A percentile compares a stretch with the other conserved stretches of the same genome.
Conservation (phyloP, 1,140 invertebrate species). For the Maconellicoccus hirsutus region DNA sequence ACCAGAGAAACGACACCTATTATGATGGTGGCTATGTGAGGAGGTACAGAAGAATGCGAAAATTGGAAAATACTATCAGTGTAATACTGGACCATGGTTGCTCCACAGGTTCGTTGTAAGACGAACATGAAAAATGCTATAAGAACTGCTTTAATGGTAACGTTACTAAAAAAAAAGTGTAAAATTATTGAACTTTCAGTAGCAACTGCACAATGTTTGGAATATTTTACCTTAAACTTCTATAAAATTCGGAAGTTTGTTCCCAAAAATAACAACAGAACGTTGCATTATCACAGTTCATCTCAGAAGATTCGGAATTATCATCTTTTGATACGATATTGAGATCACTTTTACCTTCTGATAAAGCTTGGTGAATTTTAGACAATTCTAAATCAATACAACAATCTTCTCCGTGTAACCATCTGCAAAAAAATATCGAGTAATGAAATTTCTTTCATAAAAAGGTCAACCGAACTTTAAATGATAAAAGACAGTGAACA, state of each 20-base stretch:
- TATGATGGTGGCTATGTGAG: slow-evolving; percentile 34
- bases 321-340: background rate
- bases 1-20: slow-evolving; percentile 35
- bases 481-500: too few relatives aligned
- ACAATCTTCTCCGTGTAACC: slow-evolving; percentile 49
- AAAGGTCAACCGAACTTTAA: too few relatives aligned
- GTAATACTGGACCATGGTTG: slow-evolving; percentile 51
- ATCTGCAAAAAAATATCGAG: slow-evolving; percentile 12
- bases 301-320: background rate
- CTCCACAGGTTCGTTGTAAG: slow-evolving; percentile 40
- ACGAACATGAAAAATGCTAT: slow-evolving; percentile 37
- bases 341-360: slow-evolving; percentile 32
- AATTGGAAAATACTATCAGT: slow-evolving; percentile 38
- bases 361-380: slow-evolving; percentile 42
- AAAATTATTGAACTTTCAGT: background rate
- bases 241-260: background rate
- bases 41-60: slow-evolving; percentile 33
- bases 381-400: slow-evolving; percentile 44
- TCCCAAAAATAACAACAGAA: background rate
- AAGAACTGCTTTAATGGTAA: slow-evolving; percentile 34
- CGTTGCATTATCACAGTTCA: background rate
- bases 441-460: too few relatives aligned
- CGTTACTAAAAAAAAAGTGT: slow-evolving; percentile 24
- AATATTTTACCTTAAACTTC: background rate
- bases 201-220: too few relatives aligned